Evolutionary conservation across 2,113 vertebrate species (phyloP), one percentile per base, ranked within the genome.

Genomic region (Bufo gargarizans): DNA sequence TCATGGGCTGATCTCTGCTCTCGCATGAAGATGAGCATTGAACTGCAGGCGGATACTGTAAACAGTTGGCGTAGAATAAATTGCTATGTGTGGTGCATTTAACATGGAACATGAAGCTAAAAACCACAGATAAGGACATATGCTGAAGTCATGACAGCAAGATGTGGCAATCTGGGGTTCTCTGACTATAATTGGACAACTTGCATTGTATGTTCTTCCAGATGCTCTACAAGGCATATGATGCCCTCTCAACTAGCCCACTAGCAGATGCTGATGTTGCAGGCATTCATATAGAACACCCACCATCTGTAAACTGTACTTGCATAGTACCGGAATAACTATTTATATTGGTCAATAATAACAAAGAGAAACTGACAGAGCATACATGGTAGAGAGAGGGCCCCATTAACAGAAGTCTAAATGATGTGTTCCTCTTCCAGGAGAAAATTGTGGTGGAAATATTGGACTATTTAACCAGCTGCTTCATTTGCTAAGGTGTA

Each of bases 1-100:
- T 72, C 69, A 85, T 58, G 33, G 69, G 67, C 33, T 76, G 69
- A 85, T 74, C 16, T 74, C 50, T 83, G 47, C 63, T 84, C 47
- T 53, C 7, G 33, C 58, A 22, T 81, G 79, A 45, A 61, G 79
- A 81, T 61, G 56, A 81, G 16, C 78, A 59, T 45, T 80, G 78
- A 33, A 83, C 43, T 49, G 61, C 20, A 50, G 49, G n/a, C 61
- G 47, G 49, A 3, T 43, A n/a, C 50, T 84, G 63, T 14, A 19
- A 83, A 83, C 81, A 67, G 43, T 50, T 19, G 14, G 11, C 11
- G 61, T 3, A 53, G 49, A 67, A 69, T 50, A 83, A 53, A 45
- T 45, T 61, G 77, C 61, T 8, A 33, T 78, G 14, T 61, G 13
- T 45, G 33, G 14, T 63, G 58, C 58, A 49, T 17, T 82, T 17